Base-by-base conservation (phyloP, 2,113 vertebrate species). In the Podocnemis expansa region DNA sequence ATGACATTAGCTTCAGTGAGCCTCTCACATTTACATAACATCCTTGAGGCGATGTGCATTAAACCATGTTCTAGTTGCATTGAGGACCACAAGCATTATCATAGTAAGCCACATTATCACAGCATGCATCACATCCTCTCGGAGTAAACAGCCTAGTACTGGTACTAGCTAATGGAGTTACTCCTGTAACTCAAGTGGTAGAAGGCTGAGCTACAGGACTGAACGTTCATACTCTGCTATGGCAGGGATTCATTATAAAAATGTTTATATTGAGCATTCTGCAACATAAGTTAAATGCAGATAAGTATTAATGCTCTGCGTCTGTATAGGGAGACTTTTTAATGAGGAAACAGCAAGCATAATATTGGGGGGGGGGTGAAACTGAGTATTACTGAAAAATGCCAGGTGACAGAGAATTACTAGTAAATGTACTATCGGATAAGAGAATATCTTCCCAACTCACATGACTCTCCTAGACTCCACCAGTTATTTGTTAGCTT, bases 1-100 rank as follows among this genome's bases (percentile, higher is more conserved):
- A 49, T 83, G 89, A 91, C 84, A 92, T 76, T 93, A 96, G 96
- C 81, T 87, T n/a, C 55, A 21, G 10, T 38, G 38, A 93, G n/a
- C 56, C 49, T 93, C 91, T 80, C 80, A 89, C 5, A 1, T 82
- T 70, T 55, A 76, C 31, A 79, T 8, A 83, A 83, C 91, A 78
- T 58, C 76, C 73, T 82, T 82, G 19, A 41, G 84, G 73, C 1
- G 11, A 55, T 88, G 4, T 54, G 13, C 78, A 63, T 92, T 78
- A 93, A 94, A 78, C 41, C 54, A 87, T 85, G 25, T 31, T 85
- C 2, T 1, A 55, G 22, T 76, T 22, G 78, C 70, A 80, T 73
- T 54, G 8, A 45, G 95, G 58, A 78, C 6, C 34, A 85, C 84
- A 90, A 92, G 70, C n/a, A 27, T 5, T 56, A 63, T 82, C 31